phyloP scores from a whole-genome alignment of 2,888 invertebrate species.

The Osedax fenrisi region DNA sequence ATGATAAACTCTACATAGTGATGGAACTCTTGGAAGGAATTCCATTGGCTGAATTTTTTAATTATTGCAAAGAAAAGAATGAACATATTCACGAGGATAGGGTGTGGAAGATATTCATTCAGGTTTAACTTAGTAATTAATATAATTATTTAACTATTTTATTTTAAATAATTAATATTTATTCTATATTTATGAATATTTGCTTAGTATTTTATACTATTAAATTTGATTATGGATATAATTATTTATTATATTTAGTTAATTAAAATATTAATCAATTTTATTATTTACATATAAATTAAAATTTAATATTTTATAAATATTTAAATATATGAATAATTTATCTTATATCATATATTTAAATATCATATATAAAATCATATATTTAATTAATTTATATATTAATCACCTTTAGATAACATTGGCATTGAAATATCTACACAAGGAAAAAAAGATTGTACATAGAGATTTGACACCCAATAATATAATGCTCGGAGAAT shows the following conservation, averaged over 20 bases:
- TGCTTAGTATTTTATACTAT: no score
- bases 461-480: conserved; percentile 50
- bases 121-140: no score
- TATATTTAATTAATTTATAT: no score
- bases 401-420: conserved; percentile 52
- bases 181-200: background rate
- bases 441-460: conserved; percentile 52
- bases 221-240: background rate
- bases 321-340: no score
- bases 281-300: no score
- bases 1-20: conserved; percentile 50
- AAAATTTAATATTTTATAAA: no score
- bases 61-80: conserved; percentile 50
- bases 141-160: no score
- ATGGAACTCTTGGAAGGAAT: conserved; percentile 53
- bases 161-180: no score
- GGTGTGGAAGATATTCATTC: conserved; percentile 51
- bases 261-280: no score
- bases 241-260: conserved; percentile 30
- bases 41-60: conserved; percentile 51
- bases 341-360: no score
- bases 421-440: conserved; percentile 51
- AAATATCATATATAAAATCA: no score
- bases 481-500: conserved; percentile 51
- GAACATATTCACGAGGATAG: conserved; percentile 47